Evolutionary conservation across 2,888 invertebrate species (phyloP).

Genomic region (Parascotia fuliginaria): DNA sequence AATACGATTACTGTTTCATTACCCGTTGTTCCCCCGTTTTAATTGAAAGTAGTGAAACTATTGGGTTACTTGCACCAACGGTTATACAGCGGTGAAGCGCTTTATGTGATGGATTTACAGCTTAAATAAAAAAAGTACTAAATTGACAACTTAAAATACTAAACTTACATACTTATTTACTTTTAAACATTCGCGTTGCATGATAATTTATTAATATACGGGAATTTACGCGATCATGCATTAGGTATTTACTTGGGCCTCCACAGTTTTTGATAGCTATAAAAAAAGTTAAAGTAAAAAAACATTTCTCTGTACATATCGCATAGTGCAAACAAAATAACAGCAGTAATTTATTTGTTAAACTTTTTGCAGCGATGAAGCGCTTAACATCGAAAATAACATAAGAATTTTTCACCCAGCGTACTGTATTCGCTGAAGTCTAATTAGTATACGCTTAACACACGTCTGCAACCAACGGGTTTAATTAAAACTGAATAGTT

Average conservation of each 20-base stretch:
- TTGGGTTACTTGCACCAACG: constrained; percentile 41
- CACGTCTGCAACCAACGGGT: constrained; percentile 61
- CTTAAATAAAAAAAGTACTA: too few species aligned
- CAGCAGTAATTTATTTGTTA: too few species aligned
- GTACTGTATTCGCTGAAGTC: constrained; percentile 56
- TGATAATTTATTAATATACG: too few species aligned
- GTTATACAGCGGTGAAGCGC: constrained; percentile 18
- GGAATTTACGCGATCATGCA: too few species aligned
- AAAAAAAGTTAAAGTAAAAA: too few species aligned
- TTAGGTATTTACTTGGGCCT: too few species aligned
- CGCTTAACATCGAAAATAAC: constrained; percentile 50
- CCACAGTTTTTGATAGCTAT: too few species aligned
- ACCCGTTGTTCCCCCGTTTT: constrained; percentile 56
- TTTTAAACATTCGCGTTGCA: too few species aligned
- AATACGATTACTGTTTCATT: constrained; percentile 69
- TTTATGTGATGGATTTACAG: neutral
- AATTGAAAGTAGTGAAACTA: constrained; percentile 72
- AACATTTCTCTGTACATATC: too few species aligned
- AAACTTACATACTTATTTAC: too few species aligned
- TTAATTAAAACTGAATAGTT: constrained; percentile 76
- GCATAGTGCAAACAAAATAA: too few species aligned
- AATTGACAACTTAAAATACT: too few species aligned
- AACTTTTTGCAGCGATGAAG: constrained; percentile 30
- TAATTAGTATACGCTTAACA: constrained; percentile 69
- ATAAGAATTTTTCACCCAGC: constrained; percentile 55